A percentile compares a stretch with the other conserved stretches of the same genome.
These are phyloP conservation scores for Cabera pusaria DNA, from an alignment of 2,888 invertebrate species.

Conservation along the genomic window DNA sequence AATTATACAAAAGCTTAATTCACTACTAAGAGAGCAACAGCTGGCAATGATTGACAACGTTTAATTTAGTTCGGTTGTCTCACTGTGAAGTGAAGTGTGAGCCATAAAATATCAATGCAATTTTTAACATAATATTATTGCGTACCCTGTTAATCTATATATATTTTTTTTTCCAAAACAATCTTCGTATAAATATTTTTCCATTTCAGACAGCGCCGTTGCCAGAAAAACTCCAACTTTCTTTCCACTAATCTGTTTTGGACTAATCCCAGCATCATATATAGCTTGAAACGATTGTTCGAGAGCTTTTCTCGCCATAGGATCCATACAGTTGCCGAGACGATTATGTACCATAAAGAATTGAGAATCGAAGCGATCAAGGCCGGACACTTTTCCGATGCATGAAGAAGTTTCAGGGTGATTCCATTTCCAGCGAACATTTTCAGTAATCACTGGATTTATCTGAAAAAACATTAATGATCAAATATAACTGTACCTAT, in stretches of 20 bases:
- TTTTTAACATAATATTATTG: neutral
- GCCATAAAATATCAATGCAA: too few relatives aligned
- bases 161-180: conserved; percentile 29
- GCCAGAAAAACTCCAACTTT: conserved; percentile 73
- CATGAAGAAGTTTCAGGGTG: conserved; percentile 79
- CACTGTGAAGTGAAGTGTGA: too few relatives aligned
- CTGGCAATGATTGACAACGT: too few relatives aligned
- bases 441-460: conserved; percentile 85
- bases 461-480: too few relatives aligned
- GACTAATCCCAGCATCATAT: conserved; percentile 87
- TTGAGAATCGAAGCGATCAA: conserved; percentile 86
- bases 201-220: conserved; percentile 83
- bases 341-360: conserved; percentile 88
- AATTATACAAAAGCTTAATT: too few relatives aligned
- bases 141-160: conserved; percentile 57
- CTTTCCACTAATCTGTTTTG: conserved; percentile 76
- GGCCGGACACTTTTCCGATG: conserved; percentile 83
- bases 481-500: too few relatives aligned
- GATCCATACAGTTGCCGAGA: conserved; percentile 70
- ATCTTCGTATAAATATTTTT: conserved; percentile 52
- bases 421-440: conserved; percentile 56
- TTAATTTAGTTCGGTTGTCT: too few relatives aligned
- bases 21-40: too few relatives aligned
- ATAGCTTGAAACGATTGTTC: conserved; percentile 89
- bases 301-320: conserved; percentile 86